Evolutionary conservation across 2,113 vertebrate genomes (phyloP).

Genomic region (Dicentrarchus labrax): DNA sequence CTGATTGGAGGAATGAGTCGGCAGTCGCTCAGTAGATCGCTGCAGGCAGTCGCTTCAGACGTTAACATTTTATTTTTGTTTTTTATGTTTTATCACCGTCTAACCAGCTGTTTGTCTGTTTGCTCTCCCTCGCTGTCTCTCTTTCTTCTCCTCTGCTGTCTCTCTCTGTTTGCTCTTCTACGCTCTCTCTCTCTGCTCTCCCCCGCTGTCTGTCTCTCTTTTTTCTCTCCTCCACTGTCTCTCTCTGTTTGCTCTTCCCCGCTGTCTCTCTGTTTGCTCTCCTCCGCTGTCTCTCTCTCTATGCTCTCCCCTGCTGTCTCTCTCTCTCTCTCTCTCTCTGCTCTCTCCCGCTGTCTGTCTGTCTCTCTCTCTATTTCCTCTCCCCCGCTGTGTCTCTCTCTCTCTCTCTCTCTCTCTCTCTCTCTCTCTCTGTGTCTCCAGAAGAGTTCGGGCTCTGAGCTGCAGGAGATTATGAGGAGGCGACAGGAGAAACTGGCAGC

Average conservation of each 20-base stretch:
- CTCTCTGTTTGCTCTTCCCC: too few species aligned
- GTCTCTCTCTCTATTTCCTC: background rate
- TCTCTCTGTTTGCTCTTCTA: too few species aligned
- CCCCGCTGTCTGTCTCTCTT: background rate
- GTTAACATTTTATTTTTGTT: background rate
- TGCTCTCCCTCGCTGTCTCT: background rate
- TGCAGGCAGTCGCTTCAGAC: constrained; percentile 16
- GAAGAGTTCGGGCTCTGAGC: constrained; percentile 92
- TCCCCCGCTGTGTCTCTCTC: background rate
- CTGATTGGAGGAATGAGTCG: background rate
- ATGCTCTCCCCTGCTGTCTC: background rate
- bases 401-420: background rate
- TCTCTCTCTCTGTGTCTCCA: constrained; percentile 60
- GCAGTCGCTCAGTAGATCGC: constrained; percentile 4
- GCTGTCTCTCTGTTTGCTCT: constrained; percentile 6
- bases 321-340: background rate
- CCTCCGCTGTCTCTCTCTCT: background rate
- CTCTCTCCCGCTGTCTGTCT: background rate
- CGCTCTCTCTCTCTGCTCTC: background rate
- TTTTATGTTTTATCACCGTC: background rate
- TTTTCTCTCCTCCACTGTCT: background rate
- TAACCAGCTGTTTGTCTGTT: constrained; percentile 4
- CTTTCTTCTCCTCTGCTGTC: background rate
- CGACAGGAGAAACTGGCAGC: constrained; percentile 94
- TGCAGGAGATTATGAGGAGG: constrained; percentile 96